These are phyloP conservation scores for Tauraco erythrolophus DNA, from an alignment of 2,113 vertebrate species.

Conservation along the genomic window DNA sequence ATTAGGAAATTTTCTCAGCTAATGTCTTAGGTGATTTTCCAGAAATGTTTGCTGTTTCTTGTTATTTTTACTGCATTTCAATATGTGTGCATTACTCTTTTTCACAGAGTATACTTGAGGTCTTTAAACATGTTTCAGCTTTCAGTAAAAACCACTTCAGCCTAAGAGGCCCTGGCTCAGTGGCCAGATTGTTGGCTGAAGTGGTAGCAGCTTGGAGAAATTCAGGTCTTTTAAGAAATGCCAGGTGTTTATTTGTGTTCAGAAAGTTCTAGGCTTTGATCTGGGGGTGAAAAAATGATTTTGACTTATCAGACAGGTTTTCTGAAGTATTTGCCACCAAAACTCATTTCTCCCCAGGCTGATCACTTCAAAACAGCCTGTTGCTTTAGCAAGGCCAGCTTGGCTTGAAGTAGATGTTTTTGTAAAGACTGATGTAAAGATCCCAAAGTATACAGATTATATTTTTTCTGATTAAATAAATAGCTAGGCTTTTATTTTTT, in stretches of 20 bases:
- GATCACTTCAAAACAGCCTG: background rate
- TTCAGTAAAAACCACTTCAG: background rate
- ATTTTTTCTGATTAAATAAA: background rate
- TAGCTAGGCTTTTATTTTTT: background rate
- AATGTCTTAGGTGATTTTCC: background rate
- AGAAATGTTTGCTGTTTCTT: background rate
- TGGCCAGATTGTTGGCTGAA: background rate
- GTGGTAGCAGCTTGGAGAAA: background rate
- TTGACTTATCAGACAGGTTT: background rate
- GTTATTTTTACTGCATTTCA: background rate
- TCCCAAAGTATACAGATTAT: background rate
- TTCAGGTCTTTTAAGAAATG: background rate
- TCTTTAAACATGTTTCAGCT: background rate
- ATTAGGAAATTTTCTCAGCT: background rate
- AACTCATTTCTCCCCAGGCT: background rate
- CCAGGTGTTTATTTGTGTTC: background rate
- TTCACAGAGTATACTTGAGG: background rate
- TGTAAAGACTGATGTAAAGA: background rate
- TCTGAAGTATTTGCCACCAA: background rate
- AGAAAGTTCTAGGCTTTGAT: background rate
- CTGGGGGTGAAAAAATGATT: fast-evolving
- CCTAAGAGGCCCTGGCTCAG: background rate
- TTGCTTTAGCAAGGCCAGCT: background rate
- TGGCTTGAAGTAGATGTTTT: background rate
- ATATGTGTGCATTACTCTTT: background rate